A percentile compares a stretch with the other conserved stretches of the same genome.
Evolutionary conservation across 2,113 vertebrate genomes (phyloP).

Genomic region (Ctenodactylus gundi): DNA sequence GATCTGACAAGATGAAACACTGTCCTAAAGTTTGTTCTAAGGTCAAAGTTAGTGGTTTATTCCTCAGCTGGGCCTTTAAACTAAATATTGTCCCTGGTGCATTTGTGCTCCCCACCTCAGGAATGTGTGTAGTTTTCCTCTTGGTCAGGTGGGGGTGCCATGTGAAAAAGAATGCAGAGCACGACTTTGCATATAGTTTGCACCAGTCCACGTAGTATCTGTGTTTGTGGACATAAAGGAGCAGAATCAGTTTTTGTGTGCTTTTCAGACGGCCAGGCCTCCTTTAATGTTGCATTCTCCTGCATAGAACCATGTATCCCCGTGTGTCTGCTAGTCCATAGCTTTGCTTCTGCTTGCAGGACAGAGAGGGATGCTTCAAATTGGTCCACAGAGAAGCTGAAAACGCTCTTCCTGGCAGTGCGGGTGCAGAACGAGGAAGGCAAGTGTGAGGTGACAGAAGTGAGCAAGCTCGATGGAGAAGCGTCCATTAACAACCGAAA

Average conservation of each 20-base stretch:
- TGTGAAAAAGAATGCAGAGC: not conserved
- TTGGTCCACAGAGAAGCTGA: conserved; percentile 97
- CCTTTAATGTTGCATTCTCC: not conserved
- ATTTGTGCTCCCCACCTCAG: not conserved
- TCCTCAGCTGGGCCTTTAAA: not conserved
- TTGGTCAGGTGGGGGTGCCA: conserved; percentile 23
- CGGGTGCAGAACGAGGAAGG: conserved; percentile 90
- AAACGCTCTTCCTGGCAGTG: conserved; percentile 89
- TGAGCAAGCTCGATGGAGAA: conserved; percentile 94
- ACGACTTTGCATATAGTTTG: not conserved
- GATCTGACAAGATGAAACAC: not conserved
- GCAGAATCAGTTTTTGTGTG: not conserved
- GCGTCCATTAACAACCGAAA: conserved; percentile 99
- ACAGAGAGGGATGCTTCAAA: conserved; percentile 96
- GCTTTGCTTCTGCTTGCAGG: conserved; percentile 82
- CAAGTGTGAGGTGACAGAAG: conserved; percentile 94
- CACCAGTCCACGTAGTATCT: no score
- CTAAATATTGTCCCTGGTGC: not conserved
- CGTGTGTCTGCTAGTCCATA: not conserved
- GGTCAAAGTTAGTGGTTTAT: not conserved
- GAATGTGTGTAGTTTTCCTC: not conserved
- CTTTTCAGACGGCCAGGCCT: not conserved
- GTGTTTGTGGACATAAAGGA: not conserved
- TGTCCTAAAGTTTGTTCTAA: not conserved
- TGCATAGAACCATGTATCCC: not conserved